Evolutionary conservation across 2,888 invertebrate genomes (phyloP), one percentile per base, ranked within the genome.

Genomic region (Amphipoea oculea): DNA sequence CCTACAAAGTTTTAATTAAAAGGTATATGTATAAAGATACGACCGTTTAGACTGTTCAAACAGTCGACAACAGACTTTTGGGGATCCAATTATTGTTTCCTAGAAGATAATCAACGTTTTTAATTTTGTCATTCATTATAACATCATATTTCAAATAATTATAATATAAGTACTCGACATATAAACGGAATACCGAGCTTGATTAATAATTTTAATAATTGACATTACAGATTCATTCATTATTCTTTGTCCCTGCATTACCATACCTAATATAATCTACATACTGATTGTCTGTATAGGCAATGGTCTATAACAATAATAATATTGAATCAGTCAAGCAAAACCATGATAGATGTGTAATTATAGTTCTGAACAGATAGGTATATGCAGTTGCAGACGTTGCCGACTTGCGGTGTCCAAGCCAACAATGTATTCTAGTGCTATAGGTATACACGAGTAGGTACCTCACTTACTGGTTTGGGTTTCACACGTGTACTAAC

Each of bases 1-100:
- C 14, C 29, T 45, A 54, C 29, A 65, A 45, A 72, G 45, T 73
- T 73, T 66, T 73, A 73, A 73, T 45, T 72, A 72, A 72, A 65
- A 65, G 1, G 0, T 36, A 23, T 54, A 65, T 0, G 0, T 36
- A 23, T 54, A 51, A 23, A 66, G 36, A 73, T 74, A 54, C 20
- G 42, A 42, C 51, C 40, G 51, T 54, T 74, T 54, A 20, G 51
- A 51, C 74, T 70, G 20, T 29, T 14, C 48, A 70, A 70, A 74
- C 29, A 74, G 40, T 74, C 29, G 29, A 29, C 42, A 54, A 42
- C 42, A 70, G 42, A 51, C 42, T 74, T 74, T 36, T 54, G 20
- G n/a, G 14, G 70, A 54, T 42, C 14, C 7, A 20, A 69, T 29
- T 69, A 42, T n/a, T 69, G 69, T 69, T 73, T 69, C 42, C 20